Evolutionary conservation across 2,113 vertebrate species (phyloP), one percentile per base, ranked within the genome.

Genomic region (Pseudorasbora parva): DNA sequence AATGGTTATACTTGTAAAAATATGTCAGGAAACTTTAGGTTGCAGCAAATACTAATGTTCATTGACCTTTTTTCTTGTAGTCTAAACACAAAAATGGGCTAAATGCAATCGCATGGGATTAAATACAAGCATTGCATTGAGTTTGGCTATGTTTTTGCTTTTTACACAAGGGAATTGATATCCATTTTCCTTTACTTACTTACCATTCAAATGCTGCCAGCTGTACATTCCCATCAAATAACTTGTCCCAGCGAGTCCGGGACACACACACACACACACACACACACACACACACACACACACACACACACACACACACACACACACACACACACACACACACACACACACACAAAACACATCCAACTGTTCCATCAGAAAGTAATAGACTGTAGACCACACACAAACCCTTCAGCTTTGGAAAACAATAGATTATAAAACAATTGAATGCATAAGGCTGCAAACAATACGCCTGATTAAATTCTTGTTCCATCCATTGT

Each of bases 321-420:
- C 45, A 47, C 45, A 54, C 21, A 79, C 82, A 6, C 14, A 17
- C 47, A 49, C 12, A 47, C 2, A 47, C 45, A 47, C 45, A n/a
- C n/a, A n/a, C n/a, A n/a, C n/a, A n/a, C n/a, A 47, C 45, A 43
- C 86, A 37, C 0, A 37, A 37, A 37, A 87, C 85, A 81, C 62
- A 23, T 80, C 85, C 85, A 90, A 91, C 91, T 90, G 82, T 91
- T 89, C 89, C 91, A 93, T 92, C 90, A 91, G 90, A 92, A 90
- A 43, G 51, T 87, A 92, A 90, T 91, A 73, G 88, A 89, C 75
- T 33, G 17, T 0, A 85, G 51, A 83, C 83, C 57, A 56, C 81
- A 49, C 56, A 81, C 30, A 12, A 57, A 76, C 49, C 25, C 25
- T 37, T 56, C 0, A 76, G 47, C 47, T n/a, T 7, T 19, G 72